Conservation (phyloP, 2,888 invertebrate species). For the Ctena decussata region DNA sequence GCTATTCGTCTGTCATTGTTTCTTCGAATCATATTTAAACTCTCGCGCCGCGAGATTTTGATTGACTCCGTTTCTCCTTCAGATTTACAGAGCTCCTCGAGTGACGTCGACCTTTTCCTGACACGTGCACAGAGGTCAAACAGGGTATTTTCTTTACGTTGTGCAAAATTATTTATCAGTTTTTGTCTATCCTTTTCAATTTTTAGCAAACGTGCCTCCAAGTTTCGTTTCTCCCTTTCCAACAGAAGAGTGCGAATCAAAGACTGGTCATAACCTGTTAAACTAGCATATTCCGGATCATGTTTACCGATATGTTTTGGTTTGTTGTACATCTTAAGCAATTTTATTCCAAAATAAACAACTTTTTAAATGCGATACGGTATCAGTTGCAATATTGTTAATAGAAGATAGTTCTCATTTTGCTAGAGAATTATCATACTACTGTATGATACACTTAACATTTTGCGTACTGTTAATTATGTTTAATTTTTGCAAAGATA, state of each 20-base stretch:
- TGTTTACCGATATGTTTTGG: background rate
- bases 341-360: too few relatives aligned
- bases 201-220: slow-evolving; percentile 27
- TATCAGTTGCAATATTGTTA: too few relatives aligned
- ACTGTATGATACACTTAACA: too few relatives aligned
- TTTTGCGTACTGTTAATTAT: too few relatives aligned
- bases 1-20: background rate
- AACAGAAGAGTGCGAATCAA: background rate
- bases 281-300: background rate
- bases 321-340: too few relatives aligned
- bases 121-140: slow-evolving; percentile 42
- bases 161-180: slow-evolving; percentile 22
- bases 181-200: slow-evolving; percentile 38
- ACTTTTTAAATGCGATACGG: too few relatives aligned
- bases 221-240: slow-evolving; percentile 36
- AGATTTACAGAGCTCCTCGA: slow-evolving; percentile 15
- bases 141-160: slow-evolving; percentile 33
- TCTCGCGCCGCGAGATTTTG: slow-evolving; percentile 37
- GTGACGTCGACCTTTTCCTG: slow-evolving; percentile 27
- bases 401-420: too few relatives aligned
- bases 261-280: background rate
- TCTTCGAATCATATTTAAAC: slow-evolving; percentile 34
- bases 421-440: too few relatives aligned
- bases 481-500: too few relatives aligned
- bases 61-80: slow-evolving; percentile 39